Conservation (phyloP, 2,797 vertebrate species). For the Enteromius thamalakanensis region DNA sequence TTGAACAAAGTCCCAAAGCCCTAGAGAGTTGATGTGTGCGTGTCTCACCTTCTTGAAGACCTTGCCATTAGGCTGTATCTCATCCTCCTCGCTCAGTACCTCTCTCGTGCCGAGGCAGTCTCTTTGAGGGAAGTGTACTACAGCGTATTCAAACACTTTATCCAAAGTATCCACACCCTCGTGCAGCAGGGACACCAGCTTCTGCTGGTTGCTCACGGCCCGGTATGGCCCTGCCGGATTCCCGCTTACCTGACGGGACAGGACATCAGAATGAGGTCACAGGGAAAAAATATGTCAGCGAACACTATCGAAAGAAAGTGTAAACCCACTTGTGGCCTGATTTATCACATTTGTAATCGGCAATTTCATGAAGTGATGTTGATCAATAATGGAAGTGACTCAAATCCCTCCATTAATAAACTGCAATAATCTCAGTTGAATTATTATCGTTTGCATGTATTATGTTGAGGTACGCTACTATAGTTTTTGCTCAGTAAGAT, state of each 20-base stretch:
- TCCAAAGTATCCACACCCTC: constrained; percentile 90
- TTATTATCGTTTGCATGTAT: neutral
- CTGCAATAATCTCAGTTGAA: neutral
- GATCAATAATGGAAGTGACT: constrained; percentile 9
- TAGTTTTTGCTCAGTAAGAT: neutral
- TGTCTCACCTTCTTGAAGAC: constrained; percentile 94
- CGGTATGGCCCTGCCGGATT: constrained; percentile 86
- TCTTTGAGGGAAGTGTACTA: constrained; percentile 81
- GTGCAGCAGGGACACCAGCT: constrained; percentile 84
- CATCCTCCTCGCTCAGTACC: constrained; percentile 95
- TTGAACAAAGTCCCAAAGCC: neutral
- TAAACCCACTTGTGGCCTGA: neutral
- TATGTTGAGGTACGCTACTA: neutral
- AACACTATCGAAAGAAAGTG: neutral
- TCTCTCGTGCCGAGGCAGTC: constrained; percentile 93
- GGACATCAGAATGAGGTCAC: constrained; percentile 2
- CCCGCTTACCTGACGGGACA: constrained; percentile 66
- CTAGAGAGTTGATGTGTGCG: neutral
- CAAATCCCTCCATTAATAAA: constrained; percentile 23
- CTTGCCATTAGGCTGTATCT: constrained; percentile 94
- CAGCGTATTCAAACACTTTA: constrained; percentile 91
- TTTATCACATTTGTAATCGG: neutral
- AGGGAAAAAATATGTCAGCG: neutral
- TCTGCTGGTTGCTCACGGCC: constrained; percentile 83
- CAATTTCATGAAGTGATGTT: neutral